phyloP scores from a whole-genome alignment of 2,113 vertebrate species.

The Pelecanoides urinatrix region DNA sequence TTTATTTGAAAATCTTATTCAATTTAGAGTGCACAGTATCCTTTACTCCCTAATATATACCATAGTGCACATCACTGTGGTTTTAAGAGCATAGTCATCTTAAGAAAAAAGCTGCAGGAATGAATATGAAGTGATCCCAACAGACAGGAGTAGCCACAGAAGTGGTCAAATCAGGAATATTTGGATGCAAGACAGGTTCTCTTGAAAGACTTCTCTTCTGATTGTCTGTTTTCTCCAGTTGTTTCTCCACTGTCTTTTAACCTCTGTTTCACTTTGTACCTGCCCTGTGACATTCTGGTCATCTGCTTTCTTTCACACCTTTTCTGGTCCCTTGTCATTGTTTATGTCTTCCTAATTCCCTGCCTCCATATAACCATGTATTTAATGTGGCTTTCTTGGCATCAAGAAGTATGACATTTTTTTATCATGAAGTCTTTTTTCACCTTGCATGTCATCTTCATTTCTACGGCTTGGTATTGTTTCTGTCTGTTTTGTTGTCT shows the following conservation, averaged over 20 bases:
- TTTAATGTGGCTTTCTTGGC: not conserved
- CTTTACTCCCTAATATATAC: not conserved
- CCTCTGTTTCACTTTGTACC: not conserved
- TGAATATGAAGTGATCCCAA: not conserved
- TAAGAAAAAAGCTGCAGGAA: not conserved
- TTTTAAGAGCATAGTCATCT: not conserved
- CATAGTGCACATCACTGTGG: not conserved
- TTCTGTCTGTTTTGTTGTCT: not conserved
- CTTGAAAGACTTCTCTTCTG: not conserved
- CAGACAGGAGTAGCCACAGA: not conserved
- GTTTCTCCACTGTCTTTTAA: not conserved
- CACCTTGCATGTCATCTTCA: not conserved
- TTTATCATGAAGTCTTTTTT: not conserved
- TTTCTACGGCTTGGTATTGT: not conserved
- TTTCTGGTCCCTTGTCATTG: not conserved
- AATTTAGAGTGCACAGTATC: not conserved
- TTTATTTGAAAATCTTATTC: not conserved
- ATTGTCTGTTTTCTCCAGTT: not conserved
- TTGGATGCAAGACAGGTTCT: not conserved
- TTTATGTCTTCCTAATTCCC: not conserved
- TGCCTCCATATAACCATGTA: not conserved
- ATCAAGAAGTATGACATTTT: not conserved
- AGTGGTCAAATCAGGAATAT: not conserved
- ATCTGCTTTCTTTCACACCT: not conserved
- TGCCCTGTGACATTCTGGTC: not conserved